A percentile compares a stretch with the other conserved stretches of the same genome.
These are phyloP conservation scores for Scaptomyza cyrtandrae DNA, from an alignment of 2,888 invertebrate species.

Conservation along the genomic window DNA sequence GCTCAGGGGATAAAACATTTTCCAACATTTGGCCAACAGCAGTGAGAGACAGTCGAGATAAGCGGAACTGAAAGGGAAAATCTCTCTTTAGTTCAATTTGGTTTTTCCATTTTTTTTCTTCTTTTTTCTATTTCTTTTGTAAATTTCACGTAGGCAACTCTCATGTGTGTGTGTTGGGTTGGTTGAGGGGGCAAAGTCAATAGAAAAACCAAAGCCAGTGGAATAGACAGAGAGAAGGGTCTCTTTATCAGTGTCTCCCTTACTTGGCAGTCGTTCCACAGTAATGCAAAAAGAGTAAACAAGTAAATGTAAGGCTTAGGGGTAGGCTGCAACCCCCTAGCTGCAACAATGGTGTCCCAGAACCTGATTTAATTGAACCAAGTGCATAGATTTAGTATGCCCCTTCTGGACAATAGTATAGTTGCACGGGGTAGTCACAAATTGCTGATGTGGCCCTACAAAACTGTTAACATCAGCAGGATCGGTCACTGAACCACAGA, in stretches of 20 bases:
- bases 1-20: conserved; percentile 54
- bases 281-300: conserved; percentile 55
- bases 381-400: conserved; percentile 52
- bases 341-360: conserved; percentile 12
- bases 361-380: conserved; percentile 72
- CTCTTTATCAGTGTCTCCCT: conserved; percentile 12
- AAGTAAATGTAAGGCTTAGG: conserved; percentile 44
- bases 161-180: not conserved
- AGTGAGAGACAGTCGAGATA: conserved; percentile 55
- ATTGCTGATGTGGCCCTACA: conserved; percentile 46
- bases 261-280: not conserved
- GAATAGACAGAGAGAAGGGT: conserved; percentile 14
- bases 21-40: conserved; percentile 78
- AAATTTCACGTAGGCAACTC: conserved; percentile 21
- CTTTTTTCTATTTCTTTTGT: conserved; percentile 13
- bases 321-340: conserved; percentile 46
- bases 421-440: conserved; percentile 41
- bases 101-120: no score
- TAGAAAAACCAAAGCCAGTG: conserved; percentile 57
- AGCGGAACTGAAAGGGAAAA: conserved; percentile 31
- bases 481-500: conserved; percentile 63
- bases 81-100: conserved; percentile 37
- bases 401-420: conserved; percentile 48
- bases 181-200: conserved; percentile 57
- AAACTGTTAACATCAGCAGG: conserved; percentile 53